Evolutionary conservation across 2,888 invertebrate genomes (phyloP), one percentile per base, ranked within the genome.

Genomic region (Labia minor): DNA sequence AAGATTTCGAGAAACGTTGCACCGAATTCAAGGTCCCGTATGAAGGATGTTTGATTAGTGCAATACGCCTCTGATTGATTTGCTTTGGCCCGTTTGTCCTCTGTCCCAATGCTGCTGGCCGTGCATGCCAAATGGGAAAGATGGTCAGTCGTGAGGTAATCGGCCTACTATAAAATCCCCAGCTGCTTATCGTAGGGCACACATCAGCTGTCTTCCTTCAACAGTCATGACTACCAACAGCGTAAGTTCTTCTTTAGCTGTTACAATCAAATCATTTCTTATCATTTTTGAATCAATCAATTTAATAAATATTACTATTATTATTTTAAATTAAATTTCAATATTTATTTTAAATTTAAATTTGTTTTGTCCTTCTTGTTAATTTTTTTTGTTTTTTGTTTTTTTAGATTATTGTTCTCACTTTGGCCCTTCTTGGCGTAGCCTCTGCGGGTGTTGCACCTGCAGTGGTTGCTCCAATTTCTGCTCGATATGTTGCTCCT

Each of bases 401-500:
- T 49, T 49, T 16, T n/a, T 16, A 49, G 49, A 14, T 49, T 16
- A 4, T 49, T 16, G 3, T 65, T 63, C 49, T 67, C 67, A 63
- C 21, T n/a, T 19, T 67, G 21, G 67, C 65, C 65, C 63, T 67
- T n/a, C 14, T 67, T 49, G 67, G 65, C 11, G 67, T 67, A 1
- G 61, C 65, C 49, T 49, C 65, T 16, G 67, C 67, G 14, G 67
- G 67, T 1, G 14, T 62, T 6, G 21, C 64, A 8, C 14, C 64
- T 61, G 37, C 63, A 14, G 10, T 26, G 6, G 21, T 18, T 21
- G 21, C 64, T 64, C 33, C 66, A 49, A 14, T 66, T 19, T 19
- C 62, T 10, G 49, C 49, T 14, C 49, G n/a, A 49, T 16, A n/a
- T 49, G n/a, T 49, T 14, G 49, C 49, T 49, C 71, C 65, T 10